Evolutionary conservation across 2,888 invertebrate species (phyloP), one percentile per base, ranked within the genome.

Genomic region (Athalia rosae): DNA sequence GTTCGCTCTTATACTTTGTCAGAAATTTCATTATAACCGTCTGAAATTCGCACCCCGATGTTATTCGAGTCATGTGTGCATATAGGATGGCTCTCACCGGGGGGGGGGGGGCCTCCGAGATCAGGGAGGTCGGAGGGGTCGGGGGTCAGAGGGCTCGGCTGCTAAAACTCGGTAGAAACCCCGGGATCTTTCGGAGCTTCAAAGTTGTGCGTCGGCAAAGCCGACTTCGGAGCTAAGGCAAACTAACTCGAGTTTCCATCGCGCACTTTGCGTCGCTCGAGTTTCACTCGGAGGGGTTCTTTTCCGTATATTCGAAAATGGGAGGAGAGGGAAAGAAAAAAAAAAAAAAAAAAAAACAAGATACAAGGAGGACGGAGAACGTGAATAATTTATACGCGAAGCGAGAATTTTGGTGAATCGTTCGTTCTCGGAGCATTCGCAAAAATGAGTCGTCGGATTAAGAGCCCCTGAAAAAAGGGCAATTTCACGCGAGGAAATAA

Each of bases 21-120:
- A 43, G 0, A 71, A 71, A 71, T 71, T 71, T 71, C 71, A 71
- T 71, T 71, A 71, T 71, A 71, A 71, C 71, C 71, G 3, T 56
- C 58, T 45, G 71, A 71, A 71, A 71, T 71, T 71, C 71, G 56
- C 71, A 71, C 71, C 71, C 71, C 71, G 45, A 71, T 45, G 71
- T 71, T 71, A 71, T 71, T 71, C 43, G 71, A 71, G 71, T 56
- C 71, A 71, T 71, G 58, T 71, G 58, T 71, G 58, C 28, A 28
- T 58, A 13, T 43, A 58, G 71, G 43, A 56, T n/a, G 58, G 71
- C 56, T 71, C 56, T 71, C 71, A 71, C 56, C 71, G 50, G 71
- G 71, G 13, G 56, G 41, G 71, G 50, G 71, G 71, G 13, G 56
- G 41, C 58, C 71, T 58, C 45, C 28, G 11, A 67, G 53, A 50